Evolutionary conservation across 2,113 vertebrate species (phyloP).

Genomic region (Grantiella picta): DNA sequence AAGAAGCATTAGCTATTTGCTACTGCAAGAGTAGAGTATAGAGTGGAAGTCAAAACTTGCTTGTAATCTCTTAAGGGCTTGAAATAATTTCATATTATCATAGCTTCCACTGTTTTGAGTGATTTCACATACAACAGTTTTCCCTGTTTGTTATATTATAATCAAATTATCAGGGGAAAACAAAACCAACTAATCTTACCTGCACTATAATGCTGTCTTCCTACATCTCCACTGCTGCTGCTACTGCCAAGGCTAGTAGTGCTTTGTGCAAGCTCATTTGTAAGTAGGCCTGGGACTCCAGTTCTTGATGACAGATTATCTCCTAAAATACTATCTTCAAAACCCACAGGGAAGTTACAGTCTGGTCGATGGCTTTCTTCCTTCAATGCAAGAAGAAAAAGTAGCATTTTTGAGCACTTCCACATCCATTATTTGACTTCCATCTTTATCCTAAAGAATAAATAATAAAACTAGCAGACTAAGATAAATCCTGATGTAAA

Average conservation of each 20-base stretch:
- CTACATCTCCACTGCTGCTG: conserved; percentile 86
- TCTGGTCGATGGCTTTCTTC: conserved; percentile 76
- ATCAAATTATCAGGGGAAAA: background rate
- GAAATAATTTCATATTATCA: background rate
- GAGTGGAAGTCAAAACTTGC: background rate
- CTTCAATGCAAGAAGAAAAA: conserved; percentile 66
- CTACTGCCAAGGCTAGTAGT: conserved; percentile 92
- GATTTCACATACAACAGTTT: background rate
- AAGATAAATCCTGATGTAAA: background rate
- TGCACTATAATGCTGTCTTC: conserved; percentile 68
- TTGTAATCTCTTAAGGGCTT: background rate
- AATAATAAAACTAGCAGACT: background rate
- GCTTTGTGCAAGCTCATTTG: conserved; percentile 88
- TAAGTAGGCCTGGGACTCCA: conserved; percentile 70
- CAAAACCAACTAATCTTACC: conserved; percentile 40
- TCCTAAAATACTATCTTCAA: conserved; percentile 82
- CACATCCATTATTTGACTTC: background rate
- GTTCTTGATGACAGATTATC: conserved; percentile 69
- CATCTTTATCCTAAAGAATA: background rate
- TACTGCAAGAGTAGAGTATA: background rate
- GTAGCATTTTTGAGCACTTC: background rate
- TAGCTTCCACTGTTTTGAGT: background rate
- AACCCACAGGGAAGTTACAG: conserved; percentile 82
- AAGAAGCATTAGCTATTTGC: background rate
- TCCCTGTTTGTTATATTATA: background rate